Evolutionary conservation across 1,140 invertebrate genomes (phyloP).

Genomic region (Chrysopa pallens): DNA sequence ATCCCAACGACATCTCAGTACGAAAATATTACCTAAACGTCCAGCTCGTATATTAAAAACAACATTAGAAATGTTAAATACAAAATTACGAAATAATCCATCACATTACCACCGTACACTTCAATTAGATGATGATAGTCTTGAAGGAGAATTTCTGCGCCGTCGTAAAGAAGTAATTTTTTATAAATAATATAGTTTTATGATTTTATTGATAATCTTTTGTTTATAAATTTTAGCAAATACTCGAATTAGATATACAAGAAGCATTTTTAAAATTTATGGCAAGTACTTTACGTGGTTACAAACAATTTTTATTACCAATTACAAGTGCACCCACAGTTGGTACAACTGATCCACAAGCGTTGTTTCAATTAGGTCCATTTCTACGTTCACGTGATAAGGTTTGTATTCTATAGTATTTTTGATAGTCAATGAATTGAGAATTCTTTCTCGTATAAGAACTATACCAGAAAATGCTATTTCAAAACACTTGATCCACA

Average conservation of each 20-base stretch:
- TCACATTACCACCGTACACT: slow-evolving; percentile 2
- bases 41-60: slow-evolving; percentile 59
- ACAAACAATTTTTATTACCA: slow-evolving; percentile 75
- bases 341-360: slow-evolving; percentile 84
- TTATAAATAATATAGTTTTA: neutral
- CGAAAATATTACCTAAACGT: slow-evolving; percentile 79
- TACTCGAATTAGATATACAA: slow-evolving; percentile 84
- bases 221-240: slow-evolving; percentile 33
- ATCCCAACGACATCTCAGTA: slow-evolving; percentile 61
- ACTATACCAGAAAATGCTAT: no score
- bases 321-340: slow-evolving; percentile 88
- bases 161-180: slow-evolving; percentile 43
- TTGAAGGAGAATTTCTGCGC: slow-evolving; percentile 53
- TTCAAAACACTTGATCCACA: no score
- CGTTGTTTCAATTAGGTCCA: slow-evolving; percentile 86
- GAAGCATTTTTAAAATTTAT: slow-evolving; percentile 95
- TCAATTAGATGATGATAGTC: slow-evolving; percentile 20
- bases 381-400: slow-evolving; percentile 42
- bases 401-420: no score
- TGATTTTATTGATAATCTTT: slow-evolving; percentile 1
- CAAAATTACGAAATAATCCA: slow-evolving; percentile 11
- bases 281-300: slow-evolving; percentile 82
- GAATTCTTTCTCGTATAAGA: no score
- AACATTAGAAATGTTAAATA: slow-evolving; percentile 42
- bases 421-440: no score